Conservation (phyloP, 1,140 invertebrate genomes). For the Bacillus rossius region DNA sequence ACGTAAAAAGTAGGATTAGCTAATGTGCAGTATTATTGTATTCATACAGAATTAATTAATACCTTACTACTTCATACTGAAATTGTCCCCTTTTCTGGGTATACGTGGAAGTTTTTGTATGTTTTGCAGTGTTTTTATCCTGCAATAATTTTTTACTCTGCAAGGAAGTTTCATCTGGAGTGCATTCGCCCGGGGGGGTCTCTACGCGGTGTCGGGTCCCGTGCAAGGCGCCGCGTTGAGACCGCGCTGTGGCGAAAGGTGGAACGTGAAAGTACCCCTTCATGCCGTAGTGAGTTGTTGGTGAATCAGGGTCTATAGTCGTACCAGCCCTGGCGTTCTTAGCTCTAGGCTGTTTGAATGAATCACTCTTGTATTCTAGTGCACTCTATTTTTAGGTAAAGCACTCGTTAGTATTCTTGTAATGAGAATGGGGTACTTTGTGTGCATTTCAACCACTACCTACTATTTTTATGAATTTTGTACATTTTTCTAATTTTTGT, state of each 20-base stretch:
- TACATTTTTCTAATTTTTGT: slow-evolving; percentile 28
- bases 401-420: slow-evolving; percentile 21
- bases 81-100: slow-evolving; percentile 16
- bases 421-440: slow-evolving; percentile 24
- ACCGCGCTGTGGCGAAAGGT: background rate
- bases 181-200: too few relatives aligned
- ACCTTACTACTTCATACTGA: slow-evolving; percentile 7
- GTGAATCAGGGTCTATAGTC: slow-evolving; percentile 20
- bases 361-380: slow-evolving; percentile 12
- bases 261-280: slow-evolving; percentile 10
- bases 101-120: slow-evolving; percentile 18
- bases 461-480: slow-evolving; percentile 28
- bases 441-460: slow-evolving; percentile 26
- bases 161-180: background rate
- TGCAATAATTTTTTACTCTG: slow-evolving; percentile 15
- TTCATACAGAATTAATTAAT: slow-evolving; percentile 20
- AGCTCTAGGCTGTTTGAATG: slow-evolving; percentile 13
- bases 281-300: slow-evolving; percentile 13
- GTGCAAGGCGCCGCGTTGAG: background rate
- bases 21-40: slow-evolving; percentile 22
- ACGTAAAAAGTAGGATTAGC: slow-evolving; percentile 11
- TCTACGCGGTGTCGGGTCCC: background rate
- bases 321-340: slow-evolving; percentile 13
- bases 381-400: slow-evolving; percentile 16
- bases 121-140: slow-evolving; percentile 19